Evolutionary conservation across 2,797 vertebrate genomes (phyloP).

Genomic region (Gambusia yucatana): DNA sequence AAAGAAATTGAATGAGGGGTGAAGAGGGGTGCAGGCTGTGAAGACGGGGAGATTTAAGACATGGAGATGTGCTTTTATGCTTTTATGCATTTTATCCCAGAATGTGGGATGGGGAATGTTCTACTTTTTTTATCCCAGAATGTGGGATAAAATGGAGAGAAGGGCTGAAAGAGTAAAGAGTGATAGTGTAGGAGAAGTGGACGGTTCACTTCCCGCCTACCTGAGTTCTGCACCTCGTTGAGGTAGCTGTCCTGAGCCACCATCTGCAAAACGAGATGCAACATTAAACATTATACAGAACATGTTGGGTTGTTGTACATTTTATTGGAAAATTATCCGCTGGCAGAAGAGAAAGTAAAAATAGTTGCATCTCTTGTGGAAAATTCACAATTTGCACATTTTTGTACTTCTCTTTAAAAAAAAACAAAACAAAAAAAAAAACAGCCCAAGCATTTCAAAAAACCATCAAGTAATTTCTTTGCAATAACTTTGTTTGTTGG

Average conservation of each 20-base stretch:
- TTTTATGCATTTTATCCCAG: slow-evolving; percentile 6
- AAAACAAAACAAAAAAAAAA: too few species aligned
- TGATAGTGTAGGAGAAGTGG: slow-evolving; percentile 41
- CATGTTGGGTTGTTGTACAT: not conserved
- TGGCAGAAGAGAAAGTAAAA: not conserved
- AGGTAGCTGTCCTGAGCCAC: slow-evolving; percentile 83
- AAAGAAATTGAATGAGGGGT: slow-evolving; percentile 27
- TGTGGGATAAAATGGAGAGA: slow-evolving; percentile 51
- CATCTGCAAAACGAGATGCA: slow-evolving; percentile 68
- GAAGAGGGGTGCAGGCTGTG: slow-evolving; percentile 18
- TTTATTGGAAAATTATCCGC: not conserved
- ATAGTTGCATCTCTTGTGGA: not conserved
- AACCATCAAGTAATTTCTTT: too few species aligned
- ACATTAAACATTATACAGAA: slow-evolving; percentile 19
- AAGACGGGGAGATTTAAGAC: slow-evolving; percentile 30
- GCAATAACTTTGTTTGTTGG: too few species aligned
- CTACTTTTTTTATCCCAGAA: slow-evolving; percentile 19
- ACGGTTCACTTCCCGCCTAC: slow-evolving; percentile 66
- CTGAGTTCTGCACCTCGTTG: slow-evolving; percentile 85
- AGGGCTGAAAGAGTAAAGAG: slow-evolving; percentile 13
- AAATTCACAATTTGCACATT: not conserved
- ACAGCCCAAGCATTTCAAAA: too few species aligned
- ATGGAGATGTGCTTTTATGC: slow-evolving; percentile 24
- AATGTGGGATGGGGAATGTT: slow-evolving; percentile 40
- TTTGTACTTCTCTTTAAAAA: not conserved